Percentiles rank a stretch among this genome's conserved stretches.
Conservation (phyloP, 2,113 vertebrate genomes). For the Oreochromis spilurus region DNA sequence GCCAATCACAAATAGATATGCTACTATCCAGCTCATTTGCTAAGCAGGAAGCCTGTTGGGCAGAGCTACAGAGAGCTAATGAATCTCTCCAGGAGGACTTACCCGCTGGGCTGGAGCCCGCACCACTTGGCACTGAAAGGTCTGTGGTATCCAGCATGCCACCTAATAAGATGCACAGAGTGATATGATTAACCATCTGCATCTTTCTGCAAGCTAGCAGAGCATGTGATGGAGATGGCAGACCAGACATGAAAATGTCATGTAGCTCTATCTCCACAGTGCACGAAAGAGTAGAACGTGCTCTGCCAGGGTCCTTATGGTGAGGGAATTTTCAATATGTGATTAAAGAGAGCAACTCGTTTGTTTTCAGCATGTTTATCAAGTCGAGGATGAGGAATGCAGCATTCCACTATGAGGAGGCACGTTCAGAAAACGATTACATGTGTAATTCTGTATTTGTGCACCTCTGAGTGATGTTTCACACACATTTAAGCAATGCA, state of each 20-base stretch:
- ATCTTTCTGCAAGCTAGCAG: slow-evolving; percentile 48
- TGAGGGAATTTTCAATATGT: background rate
- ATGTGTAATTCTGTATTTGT: background rate
- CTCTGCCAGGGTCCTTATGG: background rate
- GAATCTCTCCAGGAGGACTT: slow-evolving; percentile 70
- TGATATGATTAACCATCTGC: slow-evolving; percentile 72
- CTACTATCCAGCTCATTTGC: slow-evolving; percentile 35
- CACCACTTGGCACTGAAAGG: slow-evolving; percentile 87
- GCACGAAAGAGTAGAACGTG: background rate
- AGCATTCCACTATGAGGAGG: background rate
- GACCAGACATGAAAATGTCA: slow-evolving; percentile 52
- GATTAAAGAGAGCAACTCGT: slow-evolving; percentile 1
- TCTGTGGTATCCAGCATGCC: slow-evolving; percentile 83
- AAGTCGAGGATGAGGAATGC: background rate
- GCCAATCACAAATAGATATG: slow-evolving; percentile 53
- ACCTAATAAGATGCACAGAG: slow-evolving; percentile 77
- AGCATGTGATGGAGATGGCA: slow-evolving; percentile 47
- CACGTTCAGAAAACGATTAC: background rate
- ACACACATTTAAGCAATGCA: background rate
- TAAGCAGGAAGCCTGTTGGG: slow-evolving; percentile 58
- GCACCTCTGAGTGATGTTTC: background rate
- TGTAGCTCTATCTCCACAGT: slow-evolving; percentile 30
- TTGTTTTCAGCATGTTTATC: background rate
- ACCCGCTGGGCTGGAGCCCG: slow-evolving; percentile 86
- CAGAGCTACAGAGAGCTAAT: slow-evolving; percentile 60